Conservation (phyloP, 2,797 vertebrate genomes). For the Paratrypauchen microcephalus region DNA sequence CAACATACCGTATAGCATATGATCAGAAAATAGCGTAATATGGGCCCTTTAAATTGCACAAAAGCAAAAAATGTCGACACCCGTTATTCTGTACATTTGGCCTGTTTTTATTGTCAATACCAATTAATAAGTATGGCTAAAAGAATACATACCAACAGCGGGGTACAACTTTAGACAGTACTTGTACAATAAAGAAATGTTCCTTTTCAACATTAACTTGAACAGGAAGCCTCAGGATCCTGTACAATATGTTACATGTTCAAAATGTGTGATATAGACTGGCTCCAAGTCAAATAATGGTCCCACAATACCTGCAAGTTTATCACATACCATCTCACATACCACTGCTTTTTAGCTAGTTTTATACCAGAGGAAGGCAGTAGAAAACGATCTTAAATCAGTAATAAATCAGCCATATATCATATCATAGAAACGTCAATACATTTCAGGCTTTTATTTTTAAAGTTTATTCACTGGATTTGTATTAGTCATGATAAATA, state of each 20-base stretch:
- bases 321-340: slow-evolving; percentile 38
- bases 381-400: slow-evolving; percentile 3
- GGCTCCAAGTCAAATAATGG: slow-evolving; percentile 51
- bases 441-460: background rate
- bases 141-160: slow-evolving; percentile 79
- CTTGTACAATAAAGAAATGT: slow-evolving; percentile 63
- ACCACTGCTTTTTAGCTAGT: slow-evolving; percentile 16
- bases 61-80: slow-evolving; percentile 10
- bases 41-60: background rate
- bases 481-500: too few species aligned
- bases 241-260: slow-evolving; percentile 45
- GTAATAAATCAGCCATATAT: background rate
- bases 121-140: slow-evolving; percentile 79
- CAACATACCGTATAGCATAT: too few species aligned
- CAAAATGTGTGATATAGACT: slow-evolving; percentile 40
- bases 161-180: slow-evolving; percentile 71
- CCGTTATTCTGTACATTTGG: slow-evolving; percentile 71
- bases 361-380: slow-evolving; percentile 40
- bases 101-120: slow-evolving; percentile 83
- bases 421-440: background rate
- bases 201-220: slow-evolving; percentile 57
- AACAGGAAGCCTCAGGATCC: slow-evolving; percentile 69
- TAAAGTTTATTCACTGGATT: background rate
- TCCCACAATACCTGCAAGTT: slow-evolving; percentile 52
- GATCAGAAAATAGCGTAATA: too few species aligned